Evolutionary conservation across 2,797 vertebrate species (phyloP), one percentile per base, ranked within the genome.

Genomic region (Chanos chanos): DNA sequence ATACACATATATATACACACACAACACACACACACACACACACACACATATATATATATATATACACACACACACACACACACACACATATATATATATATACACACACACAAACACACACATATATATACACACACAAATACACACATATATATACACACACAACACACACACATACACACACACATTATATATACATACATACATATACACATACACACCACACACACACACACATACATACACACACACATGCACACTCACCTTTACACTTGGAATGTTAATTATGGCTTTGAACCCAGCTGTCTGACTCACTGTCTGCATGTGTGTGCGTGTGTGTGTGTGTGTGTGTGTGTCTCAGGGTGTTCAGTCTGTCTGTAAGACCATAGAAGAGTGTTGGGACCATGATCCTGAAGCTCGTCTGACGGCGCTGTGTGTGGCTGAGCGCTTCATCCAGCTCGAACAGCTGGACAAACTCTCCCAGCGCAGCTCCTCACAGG

Each of bases 351-450:
- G 33, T 30, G 40, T 40, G 40, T 22, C 13, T 12, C 89, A 98
- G 95, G 95, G 94, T 74, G 87, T 97, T 79, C 93, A 96, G 86
- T 84, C 86, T 33, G 88, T 98, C 40, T 97, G 96, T 0, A 88
- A 91, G 57, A 94, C 91, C 0, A 92, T 99, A 3, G 90, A 91
- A 0, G 96, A 98, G 56, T 98, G 95, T 78, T 99, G 96, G 96
- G 96, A 99, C 79, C 94, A 97, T 0, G 96, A 99, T 82, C 94
- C 96, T 0, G 96, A 99, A 81, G 94, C 96, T 25, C 91, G 96
- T 2, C 92, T 98, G 43, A 97, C 96, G 0, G 94, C 96, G 0
- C 92, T 95, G 80, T 98, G 96, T 1, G 91, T 98, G 0, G 93
- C 89, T 0, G 95, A 99, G 80, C 91, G 96, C 72, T 94, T 99